Evolutionary conservation across 92 coral and sea anemone species (phyloP).

Genomic region (Epizoanthus stellaris): DNA sequence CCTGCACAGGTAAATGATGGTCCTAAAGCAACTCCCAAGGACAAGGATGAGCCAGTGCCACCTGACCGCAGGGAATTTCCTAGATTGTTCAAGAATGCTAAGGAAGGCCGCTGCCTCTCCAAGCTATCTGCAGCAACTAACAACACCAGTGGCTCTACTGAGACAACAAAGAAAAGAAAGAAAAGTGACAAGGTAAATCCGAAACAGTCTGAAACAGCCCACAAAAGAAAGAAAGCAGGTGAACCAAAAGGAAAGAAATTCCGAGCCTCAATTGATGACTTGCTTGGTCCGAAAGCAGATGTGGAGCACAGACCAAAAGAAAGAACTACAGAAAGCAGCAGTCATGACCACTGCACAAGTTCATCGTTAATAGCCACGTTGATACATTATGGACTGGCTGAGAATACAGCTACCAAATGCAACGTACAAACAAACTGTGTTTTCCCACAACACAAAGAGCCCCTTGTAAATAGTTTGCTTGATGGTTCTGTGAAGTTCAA

Average conservation of each 20-base stretch:
- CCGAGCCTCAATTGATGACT: too few relatives aligned
- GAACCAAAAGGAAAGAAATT: too few relatives aligned
- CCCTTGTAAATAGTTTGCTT: slow-evolving; percentile 57
- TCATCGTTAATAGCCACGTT: neutral
- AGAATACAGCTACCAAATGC: slow-evolving; percentile 12
- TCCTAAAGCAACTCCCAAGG: neutral
- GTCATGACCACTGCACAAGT: too few relatives aligned
- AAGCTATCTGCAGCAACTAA: too few relatives aligned
- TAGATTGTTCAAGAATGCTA: neutral
- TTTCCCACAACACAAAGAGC: slow-evolving; percentile 44
- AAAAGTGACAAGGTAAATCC: too few relatives aligned
- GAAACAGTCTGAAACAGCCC: too few relatives aligned
- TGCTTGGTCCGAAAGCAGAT: too few relatives aligned
- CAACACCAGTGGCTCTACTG: slow-evolving; percentile 8
- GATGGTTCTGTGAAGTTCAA: slow-evolving; percentile 49
- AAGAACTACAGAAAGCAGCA: too few relatives aligned
- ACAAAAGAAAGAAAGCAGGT: too few relatives aligned
- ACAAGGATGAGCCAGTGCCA: neutral
- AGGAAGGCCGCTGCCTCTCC: too few relatives aligned
- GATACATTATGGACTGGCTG: slow-evolving; percentile 26
- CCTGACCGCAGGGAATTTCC: neutral
- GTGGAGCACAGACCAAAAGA: too few relatives aligned
- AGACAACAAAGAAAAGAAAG: slow-evolving; percentile 12
- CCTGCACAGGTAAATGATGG: too few relatives aligned
- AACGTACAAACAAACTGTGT: slow-evolving; percentile 35